Evolutionary conservation across 2,797 vertebrate genomes (phyloP), one percentile per base, ranked within the genome.

Genomic region (Sebastes trivittatus): DNA sequence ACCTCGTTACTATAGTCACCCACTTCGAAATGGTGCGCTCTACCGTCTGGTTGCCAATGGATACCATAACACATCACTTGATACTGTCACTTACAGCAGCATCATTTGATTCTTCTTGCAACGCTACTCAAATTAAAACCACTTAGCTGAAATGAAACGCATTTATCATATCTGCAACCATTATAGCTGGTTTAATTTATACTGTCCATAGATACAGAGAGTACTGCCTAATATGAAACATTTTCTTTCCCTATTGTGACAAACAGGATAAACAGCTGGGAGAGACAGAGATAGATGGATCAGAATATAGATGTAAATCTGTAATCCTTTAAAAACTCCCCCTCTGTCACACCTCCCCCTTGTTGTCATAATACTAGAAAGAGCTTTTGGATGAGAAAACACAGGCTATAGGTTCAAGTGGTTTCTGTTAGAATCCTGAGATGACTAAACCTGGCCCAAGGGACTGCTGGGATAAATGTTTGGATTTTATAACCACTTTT

Each of bases 401-500:
- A 62, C n/a, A 80, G 25, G 62, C 71, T 69, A 29, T 58, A 63
- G 74, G 75, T 83, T 87, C 61, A 86, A 91, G 83, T 81, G 71
- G 55, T 29, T 29, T 84, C 79, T 89, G 52, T 77, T 77, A 71
- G 66, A 78, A 69, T 84, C 74, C 72, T 70, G n/a, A 82, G 62
- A 87, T 75, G 82, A 87, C 67, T 88, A 90, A 92, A 87, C 76
- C 85, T 89, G 80, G 75, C 92, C 92, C 49, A 56, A 60, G 90
- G 87, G 90, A 85, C 56, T 55, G 71, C 65, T 83, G 72, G 62
- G 87, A 84, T 86, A 90, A 91, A 88, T 23, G 61, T 76, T 87
- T 82, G 59, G 61, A 69, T 90, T 89, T 92, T 87, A 88, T 86
- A 84, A 87, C 79, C 72, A 86, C 82, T 91, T 92, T 90, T 88